Percentiles rank a stretch among this genome's conserved stretches.
Conservation (phyloP, 1,140 invertebrate genomes). For the Drosophila nebulosa region DNA sequence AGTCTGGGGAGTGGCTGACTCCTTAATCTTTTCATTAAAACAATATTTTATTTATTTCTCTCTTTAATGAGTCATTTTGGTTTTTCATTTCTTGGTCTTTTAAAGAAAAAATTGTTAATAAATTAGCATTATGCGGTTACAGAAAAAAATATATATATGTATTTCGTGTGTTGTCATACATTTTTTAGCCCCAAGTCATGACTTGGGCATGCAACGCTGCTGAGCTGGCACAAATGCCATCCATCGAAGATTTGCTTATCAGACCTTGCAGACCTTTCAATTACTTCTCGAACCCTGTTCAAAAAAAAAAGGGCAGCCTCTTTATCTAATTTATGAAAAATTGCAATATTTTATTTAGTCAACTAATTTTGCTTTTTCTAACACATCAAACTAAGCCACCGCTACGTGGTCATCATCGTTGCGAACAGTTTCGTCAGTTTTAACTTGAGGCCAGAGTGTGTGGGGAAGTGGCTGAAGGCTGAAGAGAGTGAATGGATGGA, state of each 20-base stretch:
- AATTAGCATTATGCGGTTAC: neutral
- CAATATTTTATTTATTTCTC: neutral
- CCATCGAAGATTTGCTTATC: neutral
- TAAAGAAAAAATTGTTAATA: neutral
- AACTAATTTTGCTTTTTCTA: too few relatives aligned
- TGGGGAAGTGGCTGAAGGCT: too few relatives aligned
- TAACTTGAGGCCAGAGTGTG: too few relatives aligned
- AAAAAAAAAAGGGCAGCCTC: too few relatives aligned
- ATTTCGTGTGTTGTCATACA: neutral
- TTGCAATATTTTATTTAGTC: too few relatives aligned
- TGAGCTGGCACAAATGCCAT: neutral
- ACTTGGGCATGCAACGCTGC: neutral
- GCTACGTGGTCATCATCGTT: too few relatives aligned
- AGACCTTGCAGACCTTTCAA: neutral
- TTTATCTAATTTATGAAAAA: too few relatives aligned
- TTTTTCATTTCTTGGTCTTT: neutral
- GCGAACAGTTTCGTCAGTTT: neutral
- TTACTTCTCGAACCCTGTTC: too few relatives aligned
- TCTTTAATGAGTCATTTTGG: neutral
- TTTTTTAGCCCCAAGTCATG: neutral
- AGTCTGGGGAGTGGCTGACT: too few relatives aligned
- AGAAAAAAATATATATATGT: neutral
- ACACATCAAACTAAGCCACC: too few relatives aligned
- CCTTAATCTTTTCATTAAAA: too few relatives aligned
- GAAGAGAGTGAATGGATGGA: neutral